Percentiles rank a stretch among this genome's conserved stretches.
These are phyloP conservation scores for Boleophthalmus pectinirostris DNA, from an alignment of 2,113 vertebrate species.

Conservation along the genomic window DNA sequence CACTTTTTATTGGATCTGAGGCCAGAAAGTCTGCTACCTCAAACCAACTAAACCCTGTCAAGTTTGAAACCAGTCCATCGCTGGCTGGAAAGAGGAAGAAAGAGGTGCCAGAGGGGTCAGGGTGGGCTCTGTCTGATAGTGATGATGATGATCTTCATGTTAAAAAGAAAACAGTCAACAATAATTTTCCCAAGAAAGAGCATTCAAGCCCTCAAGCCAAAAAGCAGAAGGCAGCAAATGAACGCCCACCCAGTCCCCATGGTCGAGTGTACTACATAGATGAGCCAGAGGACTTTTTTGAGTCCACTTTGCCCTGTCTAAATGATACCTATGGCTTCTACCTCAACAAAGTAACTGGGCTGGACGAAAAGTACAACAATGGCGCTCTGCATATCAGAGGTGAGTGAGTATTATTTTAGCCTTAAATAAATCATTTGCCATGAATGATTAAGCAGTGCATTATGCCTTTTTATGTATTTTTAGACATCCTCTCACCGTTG, in stretches of 20 bases:
- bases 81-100: conserved; percentile 77
- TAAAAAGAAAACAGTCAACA: conserved; percentile 29
- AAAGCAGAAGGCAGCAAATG: conserved; percentile 57
- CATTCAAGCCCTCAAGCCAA: conserved; percentile 57
- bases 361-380: conserved; percentile 85
- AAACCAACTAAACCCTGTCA: conserved; percentile 79
- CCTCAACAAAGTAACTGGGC: conserved; percentile 90
- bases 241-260: conserved; percentile 59
- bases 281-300: conserved; percentile 79
- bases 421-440: not conserved
- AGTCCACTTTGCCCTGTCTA: conserved; percentile 77
- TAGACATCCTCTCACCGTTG: conserved; percentile 95
- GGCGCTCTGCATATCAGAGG: conserved; percentile 93
- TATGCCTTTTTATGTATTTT: not conserved
- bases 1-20: conserved; percentile 76
- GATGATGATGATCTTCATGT: conserved; percentile 74
- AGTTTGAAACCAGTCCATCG: conserved; percentile 42
- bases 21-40: conserved; percentile 78
- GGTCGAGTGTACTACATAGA: conserved; percentile 62
- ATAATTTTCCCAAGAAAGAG: conserved; percentile 36
- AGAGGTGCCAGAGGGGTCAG: conserved; percentile 74
- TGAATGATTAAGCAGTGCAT: not conserved
- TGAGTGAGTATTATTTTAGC: conserved; percentile 43
- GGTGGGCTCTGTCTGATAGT: conserved; percentile 95
- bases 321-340: conserved; percentile 88